phyloP scores from a whole-genome alignment of 2,797 vertebrate genomes.

The Carcharodon carcharias region DNA sequence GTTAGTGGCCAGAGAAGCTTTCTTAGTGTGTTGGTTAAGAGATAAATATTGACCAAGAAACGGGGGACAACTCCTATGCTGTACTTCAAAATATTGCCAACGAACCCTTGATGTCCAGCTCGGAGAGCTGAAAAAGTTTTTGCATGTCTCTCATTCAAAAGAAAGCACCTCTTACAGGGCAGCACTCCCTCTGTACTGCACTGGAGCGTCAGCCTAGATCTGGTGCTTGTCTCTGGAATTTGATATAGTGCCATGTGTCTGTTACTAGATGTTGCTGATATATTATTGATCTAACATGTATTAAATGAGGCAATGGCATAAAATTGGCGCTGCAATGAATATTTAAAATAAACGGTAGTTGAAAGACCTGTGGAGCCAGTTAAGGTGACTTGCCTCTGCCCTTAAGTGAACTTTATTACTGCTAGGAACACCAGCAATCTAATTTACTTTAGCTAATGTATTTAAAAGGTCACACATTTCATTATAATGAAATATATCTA shows the following conservation, averaged over 20 bases:
- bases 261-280: background rate
- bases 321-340: background rate
- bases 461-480: background rate
- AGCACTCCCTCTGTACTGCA: background rate
- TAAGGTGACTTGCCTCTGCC: background rate
- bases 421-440: background rate
- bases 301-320: background rate
- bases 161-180: background rate
- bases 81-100: background rate
- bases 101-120: background rate
- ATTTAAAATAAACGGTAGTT: background rate
- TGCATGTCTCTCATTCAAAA: background rate
- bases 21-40: background rate
- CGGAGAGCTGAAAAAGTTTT: background rate
- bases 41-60: too few species aligned
- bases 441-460: conserved; percentile 1
- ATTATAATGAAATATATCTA: background rate
- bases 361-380: background rate
- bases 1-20: background rate
- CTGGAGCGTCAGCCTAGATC: background rate
- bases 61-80: background rate
- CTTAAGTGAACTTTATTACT: background rate
- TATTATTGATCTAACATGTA: background rate
- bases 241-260: background rate
- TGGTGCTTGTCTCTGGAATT: background rate